These are phyloP conservation scores for Alcis repandata DNA, from an alignment of 2,888 invertebrate genomes.

Conservation along the genomic window DNA sequence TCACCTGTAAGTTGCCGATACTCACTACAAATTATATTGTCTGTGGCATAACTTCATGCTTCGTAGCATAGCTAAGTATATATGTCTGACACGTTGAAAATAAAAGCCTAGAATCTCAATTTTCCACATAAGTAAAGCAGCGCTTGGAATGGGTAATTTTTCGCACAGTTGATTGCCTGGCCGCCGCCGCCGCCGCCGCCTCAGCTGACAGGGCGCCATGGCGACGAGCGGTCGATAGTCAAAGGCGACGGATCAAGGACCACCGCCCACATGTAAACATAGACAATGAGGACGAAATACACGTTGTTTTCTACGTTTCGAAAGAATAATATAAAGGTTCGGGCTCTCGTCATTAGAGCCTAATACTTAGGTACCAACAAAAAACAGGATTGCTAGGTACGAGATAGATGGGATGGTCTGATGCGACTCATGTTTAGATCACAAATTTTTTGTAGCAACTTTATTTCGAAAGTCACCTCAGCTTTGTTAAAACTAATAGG, in stretches of 20 bases:
- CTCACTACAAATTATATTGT: slow-evolving; percentile 17
- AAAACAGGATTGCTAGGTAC: no score
- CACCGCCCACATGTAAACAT: slow-evolving; percentile 24
- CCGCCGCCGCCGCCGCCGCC: slow-evolving; percentile 19
- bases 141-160: slow-evolving; percentile 47
- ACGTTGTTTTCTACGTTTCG: neutral
- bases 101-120: neutral
- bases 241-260: slow-evolving; percentile 29
- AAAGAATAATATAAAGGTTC: neutral
- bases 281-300: slow-evolving; percentile 4
- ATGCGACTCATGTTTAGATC: no score
- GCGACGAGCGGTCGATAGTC: slow-evolving; percentile 30
- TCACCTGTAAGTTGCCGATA: slow-evolving; percentile 48
- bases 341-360: no score
- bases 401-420: no score
- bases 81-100: neutral
- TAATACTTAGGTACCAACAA: neutral
- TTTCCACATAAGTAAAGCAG: neutral
- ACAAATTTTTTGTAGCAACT: no score
- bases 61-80: neutral
- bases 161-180: slow-evolving; percentile 50
- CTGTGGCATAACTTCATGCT: slow-evolving; percentile 4
- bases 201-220: slow-evolving; percentile 31
- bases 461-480: no score
- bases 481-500: no score